Evolutionary conservation across 2,797 vertebrate species (phyloP).

Genomic region (Hapalemur alaotrensis): DNA sequence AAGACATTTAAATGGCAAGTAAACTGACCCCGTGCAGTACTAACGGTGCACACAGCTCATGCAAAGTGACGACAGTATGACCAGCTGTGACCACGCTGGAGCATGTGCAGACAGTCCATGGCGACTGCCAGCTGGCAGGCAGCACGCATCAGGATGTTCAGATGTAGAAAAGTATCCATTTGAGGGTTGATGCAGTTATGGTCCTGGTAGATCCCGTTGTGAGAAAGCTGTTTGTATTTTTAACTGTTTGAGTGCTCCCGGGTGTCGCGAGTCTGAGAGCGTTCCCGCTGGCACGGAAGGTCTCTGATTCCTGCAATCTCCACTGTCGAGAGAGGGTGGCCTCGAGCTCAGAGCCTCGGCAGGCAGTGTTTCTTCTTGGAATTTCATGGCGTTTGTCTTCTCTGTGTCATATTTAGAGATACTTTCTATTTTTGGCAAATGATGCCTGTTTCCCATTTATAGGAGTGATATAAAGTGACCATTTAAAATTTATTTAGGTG

Average conservation of each 20-base stretch:
- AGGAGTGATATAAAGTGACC: not conserved
- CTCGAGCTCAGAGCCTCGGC: not conserved
- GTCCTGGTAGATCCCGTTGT: accelerated
- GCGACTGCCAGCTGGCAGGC: not conserved
- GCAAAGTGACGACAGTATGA: not conserved
- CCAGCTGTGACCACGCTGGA: not conserved
- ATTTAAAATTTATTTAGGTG: not conserved
- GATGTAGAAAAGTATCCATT: no score
- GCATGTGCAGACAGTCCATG: not conserved
- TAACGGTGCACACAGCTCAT: accelerated
- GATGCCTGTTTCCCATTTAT: not conserved
- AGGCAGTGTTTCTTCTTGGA: not conserved
- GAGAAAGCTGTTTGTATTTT: not conserved
- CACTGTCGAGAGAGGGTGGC: not conserved
- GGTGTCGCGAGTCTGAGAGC: not conserved
- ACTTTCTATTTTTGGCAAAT: not conserved
- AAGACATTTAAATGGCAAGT: not conserved
- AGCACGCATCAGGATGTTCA: not conserved
- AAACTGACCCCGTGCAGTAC: not conserved
- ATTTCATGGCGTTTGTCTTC: not conserved
- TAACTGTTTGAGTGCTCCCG: not conserved
- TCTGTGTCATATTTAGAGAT: not conserved
- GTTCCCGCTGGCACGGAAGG: accelerated
- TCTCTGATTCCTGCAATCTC: not conserved
- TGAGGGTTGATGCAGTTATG: accelerated